Conservation (phyloP, 2,113 vertebrate species). For the Silurus glanis region DNA sequence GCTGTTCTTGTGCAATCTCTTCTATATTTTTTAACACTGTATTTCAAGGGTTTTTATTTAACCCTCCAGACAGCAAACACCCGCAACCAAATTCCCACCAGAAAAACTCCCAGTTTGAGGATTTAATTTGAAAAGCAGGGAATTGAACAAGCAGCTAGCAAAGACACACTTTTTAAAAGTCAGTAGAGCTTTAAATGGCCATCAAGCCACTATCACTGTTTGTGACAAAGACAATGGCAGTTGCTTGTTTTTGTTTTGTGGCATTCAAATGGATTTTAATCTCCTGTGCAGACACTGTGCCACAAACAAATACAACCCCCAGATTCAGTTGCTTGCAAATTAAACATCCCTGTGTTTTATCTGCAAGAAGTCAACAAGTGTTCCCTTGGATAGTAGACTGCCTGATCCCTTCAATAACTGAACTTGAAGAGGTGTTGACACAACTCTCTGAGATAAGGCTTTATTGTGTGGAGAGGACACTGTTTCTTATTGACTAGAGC, state of each 20-base stretch:
- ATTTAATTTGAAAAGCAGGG: neutral
- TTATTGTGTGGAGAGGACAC: slow-evolving; percentile 53
- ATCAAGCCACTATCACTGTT: slow-evolving; percentile 17
- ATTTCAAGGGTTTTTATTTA: slow-evolving; percentile 35
- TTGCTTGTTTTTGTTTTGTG: slow-evolving; percentile 29
- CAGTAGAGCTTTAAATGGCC: slow-evolving; percentile 36
- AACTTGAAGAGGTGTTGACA: slow-evolving; percentile 54
- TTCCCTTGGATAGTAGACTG: slow-evolving; percentile 37
- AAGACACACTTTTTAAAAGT: neutral
- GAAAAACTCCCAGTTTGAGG: slow-evolving; percentile 2
- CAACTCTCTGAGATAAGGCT: slow-evolving; percentile 51
- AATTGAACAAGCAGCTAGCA: neutral
- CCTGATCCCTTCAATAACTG: slow-evolving; percentile 42
- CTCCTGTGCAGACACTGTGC: slow-evolving; percentile 39
- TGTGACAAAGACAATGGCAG: slow-evolving; percentile 47
- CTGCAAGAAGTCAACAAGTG: slow-evolving; percentile 46
- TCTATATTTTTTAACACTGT: slow-evolving; percentile 35
- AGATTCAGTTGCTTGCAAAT: slow-evolving; percentile 44
- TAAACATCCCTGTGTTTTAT: slow-evolving; percentile 49
- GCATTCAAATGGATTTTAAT: slow-evolving; percentile 47
- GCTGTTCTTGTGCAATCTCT: slow-evolving; percentile 39
- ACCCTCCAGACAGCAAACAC: slow-evolving; percentile 23
- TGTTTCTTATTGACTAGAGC: slow-evolving; percentile 37
- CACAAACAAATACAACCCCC: slow-evolving; percentile 45
- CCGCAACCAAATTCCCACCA: slow-evolving; percentile 25